A percentile compares a stretch with the other conserved stretches of the same genome.
These are phyloP conservation scores for Amphiprion ocellaris DNA, from an alignment of 2,113 vertebrate genomes.

Conservation along the genomic window DNA sequence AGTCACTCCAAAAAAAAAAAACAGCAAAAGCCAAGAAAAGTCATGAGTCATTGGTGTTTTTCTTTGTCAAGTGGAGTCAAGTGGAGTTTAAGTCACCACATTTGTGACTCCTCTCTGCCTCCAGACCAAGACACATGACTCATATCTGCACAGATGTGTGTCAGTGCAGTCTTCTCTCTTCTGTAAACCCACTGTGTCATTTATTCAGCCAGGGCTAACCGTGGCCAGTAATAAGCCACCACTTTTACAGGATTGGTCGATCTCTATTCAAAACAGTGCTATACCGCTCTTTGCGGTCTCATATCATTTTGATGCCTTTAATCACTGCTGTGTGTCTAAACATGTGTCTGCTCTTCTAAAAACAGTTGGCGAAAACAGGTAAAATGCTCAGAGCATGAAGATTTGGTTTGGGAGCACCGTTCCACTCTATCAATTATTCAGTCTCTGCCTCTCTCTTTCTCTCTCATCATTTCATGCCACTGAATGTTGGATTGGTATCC, in stretches of 20 bases:
- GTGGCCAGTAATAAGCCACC: slow-evolving; percentile 20
- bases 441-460: slow-evolving; percentile 40
- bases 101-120: slow-evolving; percentile 24
- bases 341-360: slow-evolving; percentile 47
- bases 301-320: slow-evolving; percentile 47
- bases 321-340: slow-evolving; percentile 44
- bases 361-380: slow-evolving; percentile 68
- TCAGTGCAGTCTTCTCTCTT: slow-evolving; percentile 11
- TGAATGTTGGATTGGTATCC: slow-evolving; percentile 64
- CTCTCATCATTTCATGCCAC: slow-evolving; percentile 63
- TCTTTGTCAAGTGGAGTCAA: background rate
- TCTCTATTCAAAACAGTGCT: slow-evolving; percentile 31
- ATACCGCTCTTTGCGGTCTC: slow-evolving; percentile 13
- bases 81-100: slow-evolving; percentile 14
- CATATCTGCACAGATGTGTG: slow-evolving; percentile 38
- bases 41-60: background rate
- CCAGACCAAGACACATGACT: slow-evolving; percentile 24
- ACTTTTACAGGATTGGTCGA: slow-evolving; percentile 25
- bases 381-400: slow-evolving; percentile 61
- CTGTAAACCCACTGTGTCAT: slow-evolving; percentile 18
- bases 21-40: background rate
- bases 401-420: slow-evolving; percentile 61
- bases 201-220: slow-evolving; percentile 19
- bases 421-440: slow-evolving; percentile 79
- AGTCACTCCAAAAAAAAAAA: background rate